Evolutionary conservation across 2,888 invertebrate genomes (phyloP), one percentile per base, ranked within the genome.

Genomic region (Hyposoter didymator): DNA sequence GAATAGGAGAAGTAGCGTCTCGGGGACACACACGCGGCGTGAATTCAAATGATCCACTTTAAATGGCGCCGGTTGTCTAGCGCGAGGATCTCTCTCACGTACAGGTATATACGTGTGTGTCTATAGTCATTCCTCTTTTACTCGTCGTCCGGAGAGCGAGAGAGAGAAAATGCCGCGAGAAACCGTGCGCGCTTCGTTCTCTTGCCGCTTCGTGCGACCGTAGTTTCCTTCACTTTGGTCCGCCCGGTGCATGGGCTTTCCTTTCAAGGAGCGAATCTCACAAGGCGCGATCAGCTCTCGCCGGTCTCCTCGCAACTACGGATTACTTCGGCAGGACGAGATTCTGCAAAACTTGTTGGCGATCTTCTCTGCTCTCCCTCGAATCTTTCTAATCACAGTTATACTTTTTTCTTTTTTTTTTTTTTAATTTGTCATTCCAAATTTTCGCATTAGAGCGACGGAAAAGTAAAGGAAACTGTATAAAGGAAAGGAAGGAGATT

Each of bases 61-160:
- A 92, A 93, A 91, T 90, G 92, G 91, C 93, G 91, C 90, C 90
- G 92, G 91, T 93, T 93, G 93, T 93, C 93, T 93, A 93, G 91
- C 89, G 89, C 89, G 85, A 89, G 90, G 91, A 93, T 93, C 93
- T 93, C 87, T 87, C 91, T 91, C 93, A 93, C 93, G 93, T 93
- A 92, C 88, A 73, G 74, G 47, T 22, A 69, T 67, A 62, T 75
- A 72, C 64, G 35, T 43, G 52, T 66, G 81, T 74, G 47, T 75
- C 32, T 62, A 55, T 67, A 74, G 52, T 45, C 74, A 74, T 81
- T 67, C 32, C 80, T 81, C 80, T 81, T 74, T 66, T 64, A 66
- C 73, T 67, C 45, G 55, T 67, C 66, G 72, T 72, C 52, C 69
- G 76, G 49, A 64, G 49, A 82, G 75, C 2, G 22, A 64, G 43